Evolutionary conservation across 2,797 vertebrate genomes (phyloP).

Genomic region (Pteronotus mesoamericanus): DNA sequence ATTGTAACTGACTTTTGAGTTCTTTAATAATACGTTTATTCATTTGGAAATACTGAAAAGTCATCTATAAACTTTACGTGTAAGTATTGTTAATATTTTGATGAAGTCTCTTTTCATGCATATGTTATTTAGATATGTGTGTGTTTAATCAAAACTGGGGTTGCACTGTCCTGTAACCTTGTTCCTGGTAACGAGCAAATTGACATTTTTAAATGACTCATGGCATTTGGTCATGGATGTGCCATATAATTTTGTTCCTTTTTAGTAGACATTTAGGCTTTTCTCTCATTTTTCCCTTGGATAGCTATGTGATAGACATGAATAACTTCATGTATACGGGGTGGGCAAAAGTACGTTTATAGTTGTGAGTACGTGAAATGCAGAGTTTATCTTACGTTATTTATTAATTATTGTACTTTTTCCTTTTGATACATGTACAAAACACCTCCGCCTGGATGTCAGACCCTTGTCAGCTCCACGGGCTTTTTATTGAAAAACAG

Average conservation of each 20-base stretch:
- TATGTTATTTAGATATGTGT: neutral
- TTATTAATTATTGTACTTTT: neutral
- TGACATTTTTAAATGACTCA: neutral
- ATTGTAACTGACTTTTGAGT: neutral
- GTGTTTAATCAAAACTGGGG: neutral
- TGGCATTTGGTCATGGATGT: neutral
- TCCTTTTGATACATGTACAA: neutral
- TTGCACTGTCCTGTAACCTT: neutral
- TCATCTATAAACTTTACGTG: neutral
- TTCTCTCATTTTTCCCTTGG: neutral
- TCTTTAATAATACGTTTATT: neutral
- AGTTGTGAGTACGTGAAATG: neutral
- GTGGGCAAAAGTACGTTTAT: neutral
- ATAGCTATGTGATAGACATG: neutral
- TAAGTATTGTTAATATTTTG: constrained; percentile 1
- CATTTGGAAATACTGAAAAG: neutral
- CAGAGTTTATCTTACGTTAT: neutral
- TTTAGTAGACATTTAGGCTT: neutral
- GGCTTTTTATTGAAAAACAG: constrained; percentile 4
- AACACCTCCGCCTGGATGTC: neutral
- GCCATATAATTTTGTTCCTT: neutral
- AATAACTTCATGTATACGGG: neutral
- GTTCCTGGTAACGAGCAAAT: neutral
- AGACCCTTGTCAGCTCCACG: neutral
- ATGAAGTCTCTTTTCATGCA: neutral